Evolutionary conservation across 2,113 vertebrate genomes (phyloP).

Genomic region (Ibidorhyncha struthersii): DNA sequence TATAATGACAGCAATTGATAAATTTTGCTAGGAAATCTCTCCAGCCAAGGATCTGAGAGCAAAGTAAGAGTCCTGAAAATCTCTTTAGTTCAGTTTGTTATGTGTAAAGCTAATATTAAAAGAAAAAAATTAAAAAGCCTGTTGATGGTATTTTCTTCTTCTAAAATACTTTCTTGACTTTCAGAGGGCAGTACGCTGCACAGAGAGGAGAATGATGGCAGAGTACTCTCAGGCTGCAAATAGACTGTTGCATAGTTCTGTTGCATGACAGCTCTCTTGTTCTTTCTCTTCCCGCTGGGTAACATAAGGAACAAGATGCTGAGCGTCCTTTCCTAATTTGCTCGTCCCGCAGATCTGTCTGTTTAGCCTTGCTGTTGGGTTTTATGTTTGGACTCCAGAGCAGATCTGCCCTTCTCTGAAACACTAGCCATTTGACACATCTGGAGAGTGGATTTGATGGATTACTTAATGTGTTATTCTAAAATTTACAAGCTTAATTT

Average conservation of each 20-base stretch:
- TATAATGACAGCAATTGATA: not conserved
- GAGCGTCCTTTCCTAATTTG: not conserved
- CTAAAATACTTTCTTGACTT: not conserved
- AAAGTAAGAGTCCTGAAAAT: not conserved
- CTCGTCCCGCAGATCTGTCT: not conserved
- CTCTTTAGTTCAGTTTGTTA: not conserved
- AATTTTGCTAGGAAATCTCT: not conserved
- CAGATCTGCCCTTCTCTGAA: not conserved
- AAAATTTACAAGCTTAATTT: not conserved
- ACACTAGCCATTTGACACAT: not conserved
- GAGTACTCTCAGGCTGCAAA: not conserved
- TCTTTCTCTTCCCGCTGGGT: not conserved
- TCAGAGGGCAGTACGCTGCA: not conserved
- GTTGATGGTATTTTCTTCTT: not conserved
- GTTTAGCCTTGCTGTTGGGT: not conserved
- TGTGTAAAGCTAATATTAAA: not conserved
- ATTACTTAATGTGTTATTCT: not conserved
- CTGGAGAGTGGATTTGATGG: not conserved
- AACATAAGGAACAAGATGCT: not conserved
- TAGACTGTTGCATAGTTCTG: not conserved
- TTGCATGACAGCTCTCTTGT: not conserved
- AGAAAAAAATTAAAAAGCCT: not conserved
- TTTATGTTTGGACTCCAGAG: not conserved
- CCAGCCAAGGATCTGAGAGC: not conserved
- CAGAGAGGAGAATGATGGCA: not conserved